Percentiles rank a stretch among this genome's conserved stretches.
These are phyloP conservation scores for Drosophila cardini DNA, from an alignment of 1,140 invertebrate species.

Conservation along the genomic window DNA sequence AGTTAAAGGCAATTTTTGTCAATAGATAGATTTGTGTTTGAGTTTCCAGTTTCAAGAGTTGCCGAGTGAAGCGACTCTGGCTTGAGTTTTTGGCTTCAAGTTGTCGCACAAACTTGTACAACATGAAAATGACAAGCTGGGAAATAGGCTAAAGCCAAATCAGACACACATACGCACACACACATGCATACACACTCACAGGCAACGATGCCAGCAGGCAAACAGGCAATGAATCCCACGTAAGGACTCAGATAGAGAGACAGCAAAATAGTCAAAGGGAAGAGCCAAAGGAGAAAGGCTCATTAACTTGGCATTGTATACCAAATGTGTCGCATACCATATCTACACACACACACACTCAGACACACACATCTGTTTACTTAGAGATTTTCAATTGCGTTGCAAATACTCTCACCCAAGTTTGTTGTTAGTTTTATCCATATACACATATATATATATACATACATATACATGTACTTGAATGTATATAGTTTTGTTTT, in stretches of 20 bases:
- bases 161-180: slow-evolving; percentile 32
- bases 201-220: slow-evolving; percentile 23
- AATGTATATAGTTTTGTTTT: slow-evolving; percentile 17
- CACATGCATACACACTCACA: slow-evolving; percentile 18
- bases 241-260: neutral
- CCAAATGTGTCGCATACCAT: slow-evolving; percentile 57
- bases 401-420: slow-evolving; percentile 37
- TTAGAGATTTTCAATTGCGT: slow-evolving; percentile 64
- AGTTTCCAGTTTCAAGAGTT: slow-evolving; percentile 35
- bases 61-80: slow-evolving; percentile 13
- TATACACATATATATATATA: neutral
- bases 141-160: slow-evolving; percentile 44
- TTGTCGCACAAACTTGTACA: slow-evolving; percentile 55
- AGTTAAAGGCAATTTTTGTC: slow-evolving; percentile 17
- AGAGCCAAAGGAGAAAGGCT: slow-evolving; percentile 25
- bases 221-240: neutral
- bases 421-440: slow-evolving; percentile 33
- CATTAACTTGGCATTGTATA: slow-evolving; percentile 61
- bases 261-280: neutral
- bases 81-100: slow-evolving; percentile 50
- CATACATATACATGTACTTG: slow-evolving; percentile 1
- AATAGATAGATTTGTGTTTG: slow-evolving; percentile 42
- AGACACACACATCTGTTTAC: slow-evolving; percentile 2
- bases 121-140: slow-evolving; percentile 50
- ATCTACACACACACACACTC: slow-evolving; percentile 5